phyloP scores from a whole-genome alignment of 1,140 invertebrate genomes.

The Drosophila rhopaloa region DNA sequence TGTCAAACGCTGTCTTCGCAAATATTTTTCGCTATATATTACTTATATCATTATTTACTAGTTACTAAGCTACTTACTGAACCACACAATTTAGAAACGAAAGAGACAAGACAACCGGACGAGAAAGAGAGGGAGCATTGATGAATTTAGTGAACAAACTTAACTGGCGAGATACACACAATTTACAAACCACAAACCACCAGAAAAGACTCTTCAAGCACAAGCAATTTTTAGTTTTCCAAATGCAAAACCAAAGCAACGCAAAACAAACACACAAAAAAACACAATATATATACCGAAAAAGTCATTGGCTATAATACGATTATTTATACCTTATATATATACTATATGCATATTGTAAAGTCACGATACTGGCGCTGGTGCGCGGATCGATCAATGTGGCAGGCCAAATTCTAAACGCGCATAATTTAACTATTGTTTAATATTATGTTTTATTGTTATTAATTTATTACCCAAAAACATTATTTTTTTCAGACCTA shows the following conservation, averaged over 20 bases:
- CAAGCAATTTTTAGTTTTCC: slow-evolving; percentile 58
- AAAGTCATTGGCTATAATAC: slow-evolving; percentile 72
- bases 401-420: slow-evolving; percentile 73
- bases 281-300: slow-evolving; percentile 18
- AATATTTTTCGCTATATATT: slow-evolving; percentile 54
- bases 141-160: slow-evolving; percentile 40
- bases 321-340: slow-evolving; percentile 43
- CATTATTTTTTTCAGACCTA: slow-evolving; percentile 48
- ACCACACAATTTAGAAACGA: slow-evolving; percentile 22
- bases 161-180: slow-evolving; percentile 27
- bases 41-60: slow-evolving; percentile 37
- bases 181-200: slow-evolving; percentile 38
- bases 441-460: slow-evolving; percentile 75
- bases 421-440: slow-evolving; percentile 68
- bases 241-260: slow-evolving; percentile 57
- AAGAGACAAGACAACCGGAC: slow-evolving; percentile 36
- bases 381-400: slow-evolving; percentile 66
- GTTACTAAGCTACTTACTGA: slow-evolving; percentile 32
- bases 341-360: slow-evolving; percentile 43
- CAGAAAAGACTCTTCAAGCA: slow-evolving; percentile 53
- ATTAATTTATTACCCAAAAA: slow-evolving; percentile 70
- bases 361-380: slow-evolving; percentile 61
- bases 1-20: slow-evolving; percentile 51
- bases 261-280: slow-evolving; percentile 15
- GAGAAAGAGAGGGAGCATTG: slow-evolving; percentile 29